Evolutionary conservation across 2,888 invertebrate species (phyloP).

Genomic region (Tipula confusa): DNA sequence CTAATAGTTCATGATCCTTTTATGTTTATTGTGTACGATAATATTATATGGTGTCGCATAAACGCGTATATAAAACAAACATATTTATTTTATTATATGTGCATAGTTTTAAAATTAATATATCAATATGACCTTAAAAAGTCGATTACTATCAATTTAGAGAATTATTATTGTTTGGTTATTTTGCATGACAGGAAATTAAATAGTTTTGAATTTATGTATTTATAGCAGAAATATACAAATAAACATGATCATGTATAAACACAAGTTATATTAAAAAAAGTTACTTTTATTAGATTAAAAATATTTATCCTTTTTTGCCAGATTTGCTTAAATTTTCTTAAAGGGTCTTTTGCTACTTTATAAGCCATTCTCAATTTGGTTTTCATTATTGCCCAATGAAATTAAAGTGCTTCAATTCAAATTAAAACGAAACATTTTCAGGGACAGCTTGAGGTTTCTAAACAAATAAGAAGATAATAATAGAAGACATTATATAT

Average conservation of each 20-base stretch:
- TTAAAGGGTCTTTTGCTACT: too few species aligned
- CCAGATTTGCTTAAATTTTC: too few species aligned
- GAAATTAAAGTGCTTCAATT: too few species aligned
- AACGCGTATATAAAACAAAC: not conserved
- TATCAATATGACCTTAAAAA: constrained; percentile 12
- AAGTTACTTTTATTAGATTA: too few species aligned
- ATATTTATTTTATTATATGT: not conserved
- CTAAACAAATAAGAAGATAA: too few species aligned
- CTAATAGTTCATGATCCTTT: constrained; percentile 5
- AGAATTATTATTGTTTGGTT: not conserved
- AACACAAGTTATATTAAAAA: too few species aligned
- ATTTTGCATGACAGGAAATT: constrained; percentile 3
- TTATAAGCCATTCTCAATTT: too few species aligned
- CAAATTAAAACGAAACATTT: too few species aligned
- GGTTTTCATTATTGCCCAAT: too few species aligned
- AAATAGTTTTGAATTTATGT: not conserved
- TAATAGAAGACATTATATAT: too few species aligned
- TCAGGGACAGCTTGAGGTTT: too few species aligned
- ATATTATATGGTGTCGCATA: not conserved
- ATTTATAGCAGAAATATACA: not conserved
- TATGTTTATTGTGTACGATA: not conserved
- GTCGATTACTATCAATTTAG: constrained; percentile 12
- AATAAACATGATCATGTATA: not conserved
- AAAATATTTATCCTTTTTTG: too few species aligned
- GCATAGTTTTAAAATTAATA: constrained; percentile 12